Base-by-base conservation (phyloP, 2,113 vertebrate genomes). In the Furnarius figulus region DNA sequence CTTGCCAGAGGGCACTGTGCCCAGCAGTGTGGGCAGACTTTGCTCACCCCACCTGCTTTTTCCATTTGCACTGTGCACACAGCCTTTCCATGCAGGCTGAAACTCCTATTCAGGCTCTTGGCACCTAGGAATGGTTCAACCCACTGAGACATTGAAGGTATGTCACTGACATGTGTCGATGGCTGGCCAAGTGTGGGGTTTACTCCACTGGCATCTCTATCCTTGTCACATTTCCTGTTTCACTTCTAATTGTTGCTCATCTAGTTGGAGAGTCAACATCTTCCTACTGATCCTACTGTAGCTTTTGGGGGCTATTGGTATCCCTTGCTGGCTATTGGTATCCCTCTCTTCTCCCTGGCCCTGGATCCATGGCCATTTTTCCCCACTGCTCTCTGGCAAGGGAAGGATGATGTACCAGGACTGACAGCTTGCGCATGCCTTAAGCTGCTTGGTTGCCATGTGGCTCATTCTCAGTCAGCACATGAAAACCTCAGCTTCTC, bases 161-260 rank as follows among this genome's bases (percentile, higher is more conserved):
- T 35, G 25, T 16, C 12, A 2, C 52, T 10, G 56, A 33, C 39
- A 55, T 1, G 0, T 0, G 0, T 4, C 1, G 2, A 17, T 14
- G 8, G 30, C 42, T 28, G 5, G 24, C 21, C 0, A 7, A 68
- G 52, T 1, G 0, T 1, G 4, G 18, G 7, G 6, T 70, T 85
- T 68, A 5, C 53, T 50, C 52, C 33, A 18, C 2, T 2, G 1
- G 21, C 40, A 30, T 56, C 50, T 44, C 40, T 27, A 30, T 49
- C 50, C 49, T 44, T 65, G 39, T 37, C 53, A 5, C 17, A 10
- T 42, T 82, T 50, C 52, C 39, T 42, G 21, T 62, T 55, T 59
- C 30, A 6, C 21, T 13, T 75, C 55, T 23, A 14, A 49, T 35
- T 1, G 2, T 70, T 73, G 53, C 58, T 56, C 16, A 6, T 46